Evolutionary conservation across 2,888 invertebrate genomes (phyloP), one percentile per base, ranked within the genome.

Genomic region (Syrista parreyssii): DNA sequence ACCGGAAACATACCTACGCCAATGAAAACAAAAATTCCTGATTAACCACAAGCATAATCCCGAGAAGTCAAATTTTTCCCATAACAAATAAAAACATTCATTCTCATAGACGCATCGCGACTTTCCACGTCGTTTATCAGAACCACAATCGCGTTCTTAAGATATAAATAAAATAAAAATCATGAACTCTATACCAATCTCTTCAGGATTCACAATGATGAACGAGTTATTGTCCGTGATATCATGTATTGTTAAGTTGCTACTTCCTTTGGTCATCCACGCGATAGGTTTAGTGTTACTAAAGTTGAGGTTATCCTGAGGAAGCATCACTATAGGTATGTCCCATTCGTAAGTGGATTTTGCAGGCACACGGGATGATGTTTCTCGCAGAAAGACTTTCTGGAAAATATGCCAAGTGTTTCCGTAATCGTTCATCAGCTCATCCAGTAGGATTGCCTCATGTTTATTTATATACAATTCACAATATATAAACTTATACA

Each of bases 201-300:
- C 97, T 87, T 97, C 96, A 9, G 96, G 95, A 91, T 97, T 97
- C 0, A 97, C 93, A 77, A 97, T 95, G 75, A 97, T 93, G 86
- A 96, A 97, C 75, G 94, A 90, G 75, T 95, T 92, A 34, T 92
- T 91, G 0, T 87, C 89, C 0, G 95, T 94, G 85, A 95, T 91
- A 78, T 94, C 91, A 0, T 87, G 86, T 0, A 96, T 85, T 12
- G 90, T 92, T 1, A 94, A 87, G 77, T 94, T 93, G 12, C 32
- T 15, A 32, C 77, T 84, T 73, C 92, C 92, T 76, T 93, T 93
- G 81, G 92, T 93, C 92, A 96, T 94, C 96, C 96, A 96, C 0
- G 91, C 89, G 2, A 90, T 86, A 0, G 95, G 94, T 0, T 92
- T 93, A 0, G 93, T 93, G 79, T 94, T 93, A 4, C 88, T 90